These are phyloP conservation scores for Dipus sagitta DNA, from an alignment of 2,797 vertebrate genomes.

Conservation along the genomic window DNA sequence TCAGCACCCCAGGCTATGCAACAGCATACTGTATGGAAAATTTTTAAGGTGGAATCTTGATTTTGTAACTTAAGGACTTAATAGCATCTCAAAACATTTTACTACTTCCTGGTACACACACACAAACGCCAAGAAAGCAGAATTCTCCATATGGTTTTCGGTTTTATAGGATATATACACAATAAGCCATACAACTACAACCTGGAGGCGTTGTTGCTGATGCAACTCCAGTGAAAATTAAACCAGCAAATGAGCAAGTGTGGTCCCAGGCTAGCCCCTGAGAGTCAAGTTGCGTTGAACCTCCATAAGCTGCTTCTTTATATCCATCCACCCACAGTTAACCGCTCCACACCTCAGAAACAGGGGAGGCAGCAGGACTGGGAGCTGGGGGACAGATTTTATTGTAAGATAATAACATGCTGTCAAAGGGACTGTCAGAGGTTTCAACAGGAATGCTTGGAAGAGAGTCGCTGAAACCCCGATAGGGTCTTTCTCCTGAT, in stretches of 20 bases:
- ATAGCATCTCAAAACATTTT: slow-evolving; percentile 86
- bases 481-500: slow-evolving; percentile 54
- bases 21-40: slow-evolving; percentile 91
- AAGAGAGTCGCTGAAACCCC: slow-evolving; percentile 68
- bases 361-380: slow-evolving; percentile 27
- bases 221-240: slow-evolving; percentile 68
- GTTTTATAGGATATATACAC: slow-evolving; percentile 80
- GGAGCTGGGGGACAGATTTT: slow-evolving; percentile 67
- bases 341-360: slow-evolving; percentile 71
- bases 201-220: slow-evolving; percentile 71
- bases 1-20: slow-evolving; percentile 91
- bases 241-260: slow-evolving; percentile 69
- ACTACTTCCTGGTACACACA: slow-evolving; percentile 81
- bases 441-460: slow-evolving; percentile 75
- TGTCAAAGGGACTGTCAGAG: slow-evolving; percentile 73
- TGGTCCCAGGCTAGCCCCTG: slow-evolving; percentile 50
- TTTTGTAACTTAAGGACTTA: slow-evolving; percentile 89
- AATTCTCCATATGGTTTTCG: slow-evolving; percentile 81
- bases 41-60: slow-evolving; percentile 96
- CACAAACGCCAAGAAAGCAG: slow-evolving; percentile 71
- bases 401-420: slow-evolving; percentile 74
- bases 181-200: slow-evolving; percentile 80
- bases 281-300: slow-evolving; percentile 61
- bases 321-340: slow-evolving; percentile 56
- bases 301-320: slow-evolving; percentile 70